phyloP scores from a whole-genome alignment of 2,888 invertebrate genomes.

The Orthosia gothica region DNA sequence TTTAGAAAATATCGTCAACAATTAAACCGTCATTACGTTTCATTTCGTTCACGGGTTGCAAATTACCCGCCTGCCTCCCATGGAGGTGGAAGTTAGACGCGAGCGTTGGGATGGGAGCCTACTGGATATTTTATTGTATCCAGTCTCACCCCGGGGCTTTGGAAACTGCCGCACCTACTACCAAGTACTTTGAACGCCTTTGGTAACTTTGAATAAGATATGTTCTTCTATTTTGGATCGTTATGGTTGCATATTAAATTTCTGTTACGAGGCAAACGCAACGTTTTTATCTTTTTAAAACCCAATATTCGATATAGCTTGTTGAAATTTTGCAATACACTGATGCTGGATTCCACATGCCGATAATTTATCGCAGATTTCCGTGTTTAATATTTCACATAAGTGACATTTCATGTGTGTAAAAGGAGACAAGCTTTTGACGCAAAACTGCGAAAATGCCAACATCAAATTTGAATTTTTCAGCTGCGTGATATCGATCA shows the following conservation, averaged over 20 bases:
- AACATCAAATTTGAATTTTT: slow-evolving; percentile 40
- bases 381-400: slow-evolving; percentile 8
- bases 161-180: slow-evolving; percentile 61
- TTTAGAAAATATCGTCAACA: slow-evolving; percentile 57
- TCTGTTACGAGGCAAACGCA: neutral
- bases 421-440: slow-evolving; percentile 20
- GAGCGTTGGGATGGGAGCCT: slow-evolving; percentile 66
- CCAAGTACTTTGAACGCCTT: slow-evolving; percentile 45
- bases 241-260: slow-evolving; percentile 23
- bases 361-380: slow-evolving; percentile 24
- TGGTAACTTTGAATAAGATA: slow-evolving; percentile 49
- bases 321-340: neutral
- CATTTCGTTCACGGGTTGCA: slow-evolving; percentile 73
- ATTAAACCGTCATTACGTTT: slow-evolving; percentile 70
- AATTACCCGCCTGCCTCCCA: slow-evolving; percentile 71
- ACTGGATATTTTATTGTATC: slow-evolving; percentile 76
- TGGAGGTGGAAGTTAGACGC: slow-evolving; percentile 56
- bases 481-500: slow-evolving; percentile 59
- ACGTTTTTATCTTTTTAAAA: neutral
- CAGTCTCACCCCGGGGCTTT: slow-evolving; percentile 73
- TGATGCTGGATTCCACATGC: neutral
- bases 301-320: neutral
- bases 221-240: slow-evolving; percentile 35
- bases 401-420: slow-evolving; percentile 16
- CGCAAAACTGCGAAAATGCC: slow-evolving; percentile 27